These are phyloP conservation scores for Haplochromis burtoni DNA, from an alignment of 2,113 vertebrate genomes.

Conservation along the genomic window DNA sequence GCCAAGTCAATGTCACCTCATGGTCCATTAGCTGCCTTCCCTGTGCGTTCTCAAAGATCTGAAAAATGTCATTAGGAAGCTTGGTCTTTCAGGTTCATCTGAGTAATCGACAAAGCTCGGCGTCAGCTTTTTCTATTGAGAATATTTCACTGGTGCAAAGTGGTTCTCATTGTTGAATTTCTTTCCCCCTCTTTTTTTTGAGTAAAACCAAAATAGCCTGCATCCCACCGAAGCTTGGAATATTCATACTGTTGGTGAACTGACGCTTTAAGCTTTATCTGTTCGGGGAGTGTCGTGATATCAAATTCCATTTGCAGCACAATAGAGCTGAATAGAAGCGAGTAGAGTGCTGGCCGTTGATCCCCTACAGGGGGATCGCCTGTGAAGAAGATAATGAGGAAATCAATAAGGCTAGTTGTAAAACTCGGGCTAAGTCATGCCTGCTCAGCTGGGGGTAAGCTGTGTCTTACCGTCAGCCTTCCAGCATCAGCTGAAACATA, in stretches of 20 bases:
- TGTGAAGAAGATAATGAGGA: slow-evolving; percentile 87
- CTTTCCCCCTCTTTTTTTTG: not conserved
- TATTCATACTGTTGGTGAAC: not conserved
- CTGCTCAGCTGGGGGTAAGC: slow-evolving; percentile 90
- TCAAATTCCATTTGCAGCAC: not conserved
- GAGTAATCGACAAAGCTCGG: not conserved
- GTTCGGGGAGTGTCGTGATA: not conserved
- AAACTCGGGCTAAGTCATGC: slow-evolving; percentile 86
- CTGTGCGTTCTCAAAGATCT: not conserved
- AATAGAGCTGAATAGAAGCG: slow-evolving; percentile 5
- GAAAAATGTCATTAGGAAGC: not conserved
- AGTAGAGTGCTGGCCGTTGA: slow-evolving; percentile 39
- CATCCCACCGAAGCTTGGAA: not conserved
- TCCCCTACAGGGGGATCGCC: slow-evolving; percentile 74
- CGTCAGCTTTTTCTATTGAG: not conserved
- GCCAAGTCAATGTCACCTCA: not conserved
- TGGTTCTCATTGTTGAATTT: not conserved
- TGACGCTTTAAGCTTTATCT: not conserved
- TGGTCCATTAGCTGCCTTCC: not conserved
- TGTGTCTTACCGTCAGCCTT: slow-evolving; percentile 78
- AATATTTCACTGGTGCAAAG: not conserved
- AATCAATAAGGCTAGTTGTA: slow-evolving; percentile 91
- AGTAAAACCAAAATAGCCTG: not conserved
- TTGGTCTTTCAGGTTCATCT: not conserved
- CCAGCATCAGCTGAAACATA: slow-evolving; percentile 31